These are phyloP conservation scores for Pheosia gnoma DNA, from an alignment of 2,888 invertebrate genomes.

Conservation along the genomic window DNA sequence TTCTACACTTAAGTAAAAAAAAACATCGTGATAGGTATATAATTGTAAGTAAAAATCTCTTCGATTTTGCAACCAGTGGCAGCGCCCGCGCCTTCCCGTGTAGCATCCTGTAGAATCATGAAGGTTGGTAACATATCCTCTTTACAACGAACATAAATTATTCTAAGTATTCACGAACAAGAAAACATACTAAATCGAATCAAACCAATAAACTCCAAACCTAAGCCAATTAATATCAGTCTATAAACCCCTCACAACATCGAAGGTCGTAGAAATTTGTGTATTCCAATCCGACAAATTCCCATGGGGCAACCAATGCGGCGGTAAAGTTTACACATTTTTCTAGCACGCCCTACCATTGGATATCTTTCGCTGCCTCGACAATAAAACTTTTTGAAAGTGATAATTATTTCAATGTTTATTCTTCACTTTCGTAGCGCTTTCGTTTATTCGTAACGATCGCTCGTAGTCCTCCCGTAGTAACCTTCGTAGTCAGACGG, in stretches of 20 bases:
- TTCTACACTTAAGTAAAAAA: no score
- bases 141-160: no score
- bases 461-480: no score
- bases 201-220: constrained; percentile 9
- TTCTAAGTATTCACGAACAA: neutral
- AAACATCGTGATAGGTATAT: no score
- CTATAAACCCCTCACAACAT: constrained; percentile 15
- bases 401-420: constrained; percentile 38
- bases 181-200: neutral
- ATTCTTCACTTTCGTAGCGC: neutral
- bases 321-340: constrained; percentile 54
- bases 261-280: constrained; percentile 23
- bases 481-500: neutral
- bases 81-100: no score
- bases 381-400: constrained; percentile 59
- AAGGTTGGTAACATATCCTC: no score
- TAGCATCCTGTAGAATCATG: no score
- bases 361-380: constrained; percentile 22
- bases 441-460: neutral
- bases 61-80: no score
- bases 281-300: constrained; percentile 27
- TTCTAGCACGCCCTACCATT: constrained; percentile 28
- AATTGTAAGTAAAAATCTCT: no score
- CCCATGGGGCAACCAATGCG: constrained; percentile 27
- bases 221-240: constrained; percentile 15